A percentile compares a stretch with the other conserved stretches of the same genome.
Evolutionary conservation across 2,113 vertebrate genomes (phyloP).

Genomic region (Microtus richardsoni): DNA sequence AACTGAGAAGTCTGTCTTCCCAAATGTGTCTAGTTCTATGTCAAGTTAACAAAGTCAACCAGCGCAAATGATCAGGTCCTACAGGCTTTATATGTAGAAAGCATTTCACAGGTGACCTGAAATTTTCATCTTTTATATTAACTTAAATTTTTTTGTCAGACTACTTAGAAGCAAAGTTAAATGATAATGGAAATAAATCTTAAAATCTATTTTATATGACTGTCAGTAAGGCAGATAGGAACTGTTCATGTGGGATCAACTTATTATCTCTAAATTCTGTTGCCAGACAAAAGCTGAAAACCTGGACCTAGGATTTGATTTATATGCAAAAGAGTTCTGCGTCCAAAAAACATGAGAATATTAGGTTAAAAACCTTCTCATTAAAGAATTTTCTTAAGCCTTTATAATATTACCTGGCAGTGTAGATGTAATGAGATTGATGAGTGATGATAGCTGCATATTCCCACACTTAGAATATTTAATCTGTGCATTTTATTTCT

Average conservation of each 20-base stretch:
- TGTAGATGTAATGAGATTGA: conserved; percentile 14
- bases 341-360: conserved; percentile 40
- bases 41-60: neutral
- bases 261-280: neutral
- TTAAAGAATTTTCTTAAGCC: conserved; percentile 16
- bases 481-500: conserved; percentile 7
- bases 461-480: conserved; percentile 30
- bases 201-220: conserved; percentile 33
- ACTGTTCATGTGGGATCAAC: neutral
- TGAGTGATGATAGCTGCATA: neutral
- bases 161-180: conserved; percentile 52
- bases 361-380: conserved; percentile 28
- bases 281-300: neutral
- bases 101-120: neutral
- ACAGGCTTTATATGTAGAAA: conserved; percentile 13
- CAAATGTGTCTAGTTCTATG: neutral
- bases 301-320: neutral
- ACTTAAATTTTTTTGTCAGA: conserved; percentile 33
- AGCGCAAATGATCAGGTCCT: conserved; percentile 39
- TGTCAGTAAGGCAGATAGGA: conserved; percentile 1
- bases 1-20: neutral
- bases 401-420: conserved; percentile 22
- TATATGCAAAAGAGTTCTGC: conserved; percentile 29
- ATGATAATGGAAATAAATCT: conserved; percentile 35
- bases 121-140: conserved; percentile 6